Percentiles rank a stretch among this genome's conserved stretches.
phyloP scores from a whole-genome alignment of 2,888 invertebrate genomes.

The Ischnura elegans region DNA sequence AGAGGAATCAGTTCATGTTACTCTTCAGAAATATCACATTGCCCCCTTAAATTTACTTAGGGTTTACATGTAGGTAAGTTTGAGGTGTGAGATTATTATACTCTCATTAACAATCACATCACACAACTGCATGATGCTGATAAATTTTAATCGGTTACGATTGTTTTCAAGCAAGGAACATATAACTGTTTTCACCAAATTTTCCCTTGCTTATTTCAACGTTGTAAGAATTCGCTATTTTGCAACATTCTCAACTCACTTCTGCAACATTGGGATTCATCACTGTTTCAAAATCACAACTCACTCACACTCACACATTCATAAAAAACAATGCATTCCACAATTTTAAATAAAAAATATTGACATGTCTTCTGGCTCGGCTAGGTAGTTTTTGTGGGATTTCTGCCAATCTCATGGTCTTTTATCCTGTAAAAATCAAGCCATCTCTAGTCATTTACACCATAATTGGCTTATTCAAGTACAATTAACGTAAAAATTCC shows the following conservation, averaged over 20 bases:
- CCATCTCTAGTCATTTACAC: constrained; percentile 48
- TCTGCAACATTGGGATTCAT: constrained; percentile 44
- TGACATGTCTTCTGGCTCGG: constrained; percentile 67
- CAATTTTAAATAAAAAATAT: constrained; percentile 66
- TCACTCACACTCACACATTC: constrained; percentile 63
- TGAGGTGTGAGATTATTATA: constrained; percentile 44
- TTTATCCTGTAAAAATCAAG: constrained; percentile 41
- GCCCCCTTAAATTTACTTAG: constrained; percentile 48
- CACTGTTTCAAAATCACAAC: constrained; percentile 57
- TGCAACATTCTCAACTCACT: constrained; percentile 26
- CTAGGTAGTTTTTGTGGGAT: constrained; percentile 61
- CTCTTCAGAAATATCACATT: constrained; percentile 63
- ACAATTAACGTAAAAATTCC: constrained; percentile 56
- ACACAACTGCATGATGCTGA: constrained; percentile 37
- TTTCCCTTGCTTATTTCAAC: constrained; percentile 19
- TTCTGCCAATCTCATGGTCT: constrained; percentile 48
- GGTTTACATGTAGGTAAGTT: constrained; percentile 36
- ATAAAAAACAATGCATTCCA: constrained; percentile 66
- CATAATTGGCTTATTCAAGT: constrained; percentile 39
- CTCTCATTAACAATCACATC: constrained; percentile 38
- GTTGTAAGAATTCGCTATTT: constrained; percentile 23
- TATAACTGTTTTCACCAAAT: constrained; percentile 16
- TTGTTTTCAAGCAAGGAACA: background rate
- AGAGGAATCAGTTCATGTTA: constrained; percentile 58
- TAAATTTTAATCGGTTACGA: constrained; percentile 38